These are phyloP conservation scores for Lethocerus indicus DNA, from an alignment of 1,140 invertebrate species.

Conservation along the genomic window DNA sequence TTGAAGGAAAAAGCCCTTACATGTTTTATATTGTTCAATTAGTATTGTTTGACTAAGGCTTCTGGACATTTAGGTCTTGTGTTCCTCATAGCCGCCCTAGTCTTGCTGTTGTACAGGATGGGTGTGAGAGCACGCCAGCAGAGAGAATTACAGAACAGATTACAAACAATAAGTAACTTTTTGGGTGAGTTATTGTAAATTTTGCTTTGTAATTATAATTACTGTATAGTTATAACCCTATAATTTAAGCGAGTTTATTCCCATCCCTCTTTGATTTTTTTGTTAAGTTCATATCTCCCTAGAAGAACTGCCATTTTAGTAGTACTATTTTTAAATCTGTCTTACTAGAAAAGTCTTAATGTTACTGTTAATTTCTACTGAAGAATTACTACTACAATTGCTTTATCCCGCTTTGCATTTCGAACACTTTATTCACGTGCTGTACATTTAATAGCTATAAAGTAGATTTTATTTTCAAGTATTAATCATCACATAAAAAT, in stretches of 20 bases:
- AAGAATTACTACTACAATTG: too few relatives aligned
- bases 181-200: slow-evolving; percentile 30
- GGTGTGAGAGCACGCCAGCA: slow-evolving; percentile 39
- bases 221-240: not conserved
- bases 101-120: slow-evolving; percentile 43
- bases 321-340: not conserved
- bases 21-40: not conserved
- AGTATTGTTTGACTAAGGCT: not conserved
- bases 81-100: slow-evolving; percentile 39
- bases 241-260: not conserved
- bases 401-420: too few relatives aligned
- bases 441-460: too few relatives aligned
- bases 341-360: not conserved
- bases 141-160: slow-evolving; percentile 40
- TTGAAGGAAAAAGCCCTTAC: not conserved
- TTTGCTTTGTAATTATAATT: not conserved
- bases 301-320: slow-evolving; percentile 1
- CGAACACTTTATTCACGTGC: too few relatives aligned
- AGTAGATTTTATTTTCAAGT: too few relatives aligned
- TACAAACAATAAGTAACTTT: slow-evolving; percentile 47
- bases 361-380: too few relatives aligned
- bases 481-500: too few relatives aligned
- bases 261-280: not conserved
- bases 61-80: slow-evolving; percentile 29
- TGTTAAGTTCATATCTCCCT: not conserved